Evolutionary conservation across 1,140 invertebrate genomes (phyloP).

Genomic region (Druon quercuslanigerum): DNA sequence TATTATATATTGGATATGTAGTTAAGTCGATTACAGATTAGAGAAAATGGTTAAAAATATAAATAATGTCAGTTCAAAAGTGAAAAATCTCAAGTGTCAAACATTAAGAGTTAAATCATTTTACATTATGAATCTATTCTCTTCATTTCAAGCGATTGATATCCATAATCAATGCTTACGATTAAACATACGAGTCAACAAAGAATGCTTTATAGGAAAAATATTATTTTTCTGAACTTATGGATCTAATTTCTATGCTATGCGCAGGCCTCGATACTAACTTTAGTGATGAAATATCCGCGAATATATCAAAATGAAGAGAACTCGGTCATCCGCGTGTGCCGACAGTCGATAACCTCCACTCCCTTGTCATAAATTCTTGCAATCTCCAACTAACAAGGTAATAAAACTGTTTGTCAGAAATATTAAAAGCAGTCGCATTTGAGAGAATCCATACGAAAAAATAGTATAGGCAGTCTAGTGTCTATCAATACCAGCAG

Average conservation of each 20-base stretch:
- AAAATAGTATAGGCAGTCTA: background rate
- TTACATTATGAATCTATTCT: no score
- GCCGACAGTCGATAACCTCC: constrained; percentile 14
- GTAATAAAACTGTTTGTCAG: constrained; percentile 28
- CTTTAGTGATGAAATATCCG: background rate
- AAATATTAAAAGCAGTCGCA: constrained; percentile 22
- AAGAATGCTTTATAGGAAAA: background rate
- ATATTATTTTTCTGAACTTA: constrained; percentile 16
- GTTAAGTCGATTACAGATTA: no score
- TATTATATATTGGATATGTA: no score
- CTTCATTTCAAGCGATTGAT: no score
- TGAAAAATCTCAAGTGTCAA: no score
- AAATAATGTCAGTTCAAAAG: no score
- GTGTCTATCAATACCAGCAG: background rate
- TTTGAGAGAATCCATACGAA: constrained; percentile 9
- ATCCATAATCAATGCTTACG: no score
- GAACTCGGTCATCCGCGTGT: constrained; percentile 28
- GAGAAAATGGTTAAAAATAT: no score
- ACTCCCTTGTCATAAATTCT: constrained; percentile 24
- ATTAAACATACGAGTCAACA: no score
- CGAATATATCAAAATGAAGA: constrained; percentile 14
- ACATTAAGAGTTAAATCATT: no score
- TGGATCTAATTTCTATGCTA: background rate
- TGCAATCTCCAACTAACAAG: constrained; percentile 16
- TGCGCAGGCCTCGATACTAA: background rate